Evolutionary conservation across 2,113 vertebrate genomes (phyloP), one percentile per base, ranked within the genome.

Genomic region (Rhea americana): DNA sequence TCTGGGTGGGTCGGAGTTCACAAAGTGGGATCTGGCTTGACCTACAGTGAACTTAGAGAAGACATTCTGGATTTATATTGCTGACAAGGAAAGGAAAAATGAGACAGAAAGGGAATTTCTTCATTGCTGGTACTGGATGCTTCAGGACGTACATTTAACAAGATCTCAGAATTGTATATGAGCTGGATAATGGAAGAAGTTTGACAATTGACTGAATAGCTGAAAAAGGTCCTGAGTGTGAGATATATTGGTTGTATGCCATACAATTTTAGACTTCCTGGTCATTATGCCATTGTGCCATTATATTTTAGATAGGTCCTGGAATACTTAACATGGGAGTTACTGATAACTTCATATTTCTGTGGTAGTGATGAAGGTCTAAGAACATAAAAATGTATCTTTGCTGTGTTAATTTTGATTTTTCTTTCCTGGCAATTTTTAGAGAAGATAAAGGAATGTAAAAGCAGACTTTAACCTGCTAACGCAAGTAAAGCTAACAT

Each of bases 221-320:
- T 89, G 59, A 68, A 76, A 72, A 14, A 12, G 28, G 22, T 9
- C 37, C 19, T 2, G 2, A 28, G 14, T 61, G 20, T 19, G 5
- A 32, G 62, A 25, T 5, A 0, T 7, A 12, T 5, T 2, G 22
- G 32, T 11, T 13, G 15, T 10, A 6, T 9, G 10, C 39, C 45
- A 11, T 14, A 2, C 14, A 11, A 39, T 2, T 14, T 19, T 25
- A 37, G 37, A n/a, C 18, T 41, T 2, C 1, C 12, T 24, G 73
- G 51, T 5, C 12, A 5, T 20, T 12, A 12, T 59, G 58, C 18
- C 30, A n/a, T 66, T 8, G 51, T 59, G 43, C 11, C 37, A 16
- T 56, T 30, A 8, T 28, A 6, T 15, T 17, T 51, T 39, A 73
- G 17, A 13, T 32, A 24, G 7, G 11, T 35, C 21, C 45, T 35